Percentiles rank a stretch among this genome's conserved stretches.
Conservation (phyloP, 2,797 vertebrate species). For the Hippocampus kuda region DNA sequence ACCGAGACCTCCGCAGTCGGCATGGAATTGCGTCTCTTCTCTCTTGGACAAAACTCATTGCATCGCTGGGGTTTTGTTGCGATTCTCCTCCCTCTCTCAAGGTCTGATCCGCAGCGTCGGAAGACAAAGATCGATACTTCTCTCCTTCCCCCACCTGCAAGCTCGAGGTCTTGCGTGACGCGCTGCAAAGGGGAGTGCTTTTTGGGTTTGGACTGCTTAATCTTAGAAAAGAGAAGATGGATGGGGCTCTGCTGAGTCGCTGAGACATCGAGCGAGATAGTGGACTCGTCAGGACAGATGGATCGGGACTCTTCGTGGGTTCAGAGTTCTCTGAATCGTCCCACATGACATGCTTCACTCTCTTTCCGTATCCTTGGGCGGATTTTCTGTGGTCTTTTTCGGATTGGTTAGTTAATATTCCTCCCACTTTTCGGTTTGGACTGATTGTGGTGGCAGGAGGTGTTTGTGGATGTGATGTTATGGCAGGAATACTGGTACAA, state of each 20-base stretch:
- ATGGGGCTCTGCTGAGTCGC: slow-evolving; percentile 31
- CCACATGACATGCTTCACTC: slow-evolving; percentile 45
- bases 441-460: slow-evolving; percentile 41
- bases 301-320: slow-evolving; percentile 20
- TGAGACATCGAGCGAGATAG: slow-evolving; percentile 29
- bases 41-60: slow-evolving; percentile 37
- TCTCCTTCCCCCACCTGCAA: slow-evolving; percentile 30
- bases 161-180: slow-evolving; percentile 24
- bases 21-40: slow-evolving; percentile 7
- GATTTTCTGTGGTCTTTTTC: slow-evolving; percentile 41
- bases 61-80: slow-evolving; percentile 17
- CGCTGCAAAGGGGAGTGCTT: slow-evolving; percentile 15
- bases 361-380: slow-evolving; percentile 25
- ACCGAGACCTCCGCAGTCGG: slow-evolving; percentile 36
- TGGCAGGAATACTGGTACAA: slow-evolving; percentile 4
- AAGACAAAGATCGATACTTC: slow-evolving; percentile 41
- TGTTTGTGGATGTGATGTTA: slow-evolving; percentile 26
- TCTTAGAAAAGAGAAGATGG: slow-evolving; percentile 57
- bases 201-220: slow-evolving; percentile 32
- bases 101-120: slow-evolving; percentile 32
- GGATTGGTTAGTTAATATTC: slow-evolving; percentile 32
- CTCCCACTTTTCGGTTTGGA: slow-evolving; percentile 22
- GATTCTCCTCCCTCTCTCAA: slow-evolving; percentile 18
- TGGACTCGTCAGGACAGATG: slow-evolving; percentile 19
- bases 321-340: slow-evolving; percentile 46